Base-by-base conservation (phyloP, 2,888 invertebrate species). In the Lasioglossum leucozonium region DNA sequence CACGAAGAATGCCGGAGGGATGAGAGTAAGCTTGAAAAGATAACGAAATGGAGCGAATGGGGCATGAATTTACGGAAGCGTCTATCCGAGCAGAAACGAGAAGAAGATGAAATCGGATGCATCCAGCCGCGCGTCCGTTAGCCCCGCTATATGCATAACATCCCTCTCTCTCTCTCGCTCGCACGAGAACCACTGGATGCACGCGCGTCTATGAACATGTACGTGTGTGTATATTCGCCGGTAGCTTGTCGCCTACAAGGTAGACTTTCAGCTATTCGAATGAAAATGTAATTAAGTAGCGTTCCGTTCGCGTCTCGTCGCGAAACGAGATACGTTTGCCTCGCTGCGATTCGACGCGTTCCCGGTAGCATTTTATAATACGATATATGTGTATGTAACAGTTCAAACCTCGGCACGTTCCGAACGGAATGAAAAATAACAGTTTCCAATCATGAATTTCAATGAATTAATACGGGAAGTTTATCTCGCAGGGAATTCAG, bases 31-130 rank as follows among this genome's bases (percentile, higher is more conserved):
- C 65, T 44, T 72, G 65, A 75, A 78, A 78, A 55, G 75, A 84
- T 84, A 82, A 84, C 82, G 84, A 75, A 79, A 82, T 72, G 82
- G 75, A 79, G 72, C 84, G 84, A 82, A 84, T 82, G 82, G 75
- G 37, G 82, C 82, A 82, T 84, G 83, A 83, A 83, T 83, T 83
- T 83, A 79, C 83, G 79, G 72, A 69, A 79, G 72, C 84, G 67
- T 71, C 76, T 84, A 83, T 83, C 76, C 79, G 62, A 79, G 76
- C 58, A 77, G 85, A 79, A 85, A 79, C 82, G 84, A 72, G 84
- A 58, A 83, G 79, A 76, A 77, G 85, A 79, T 79, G 83, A 77
- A 83, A 73, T 83, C 83, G 79, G 76, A 83, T 73, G 79, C 83
- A 82, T 37, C 77, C 77, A 84, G 71, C 62, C 51, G 78, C 72